Percentiles rank a stretch among this genome's conserved stretches.
Conservation (phyloP, 2,888 invertebrate genomes). For the Hartigia nigra region DNA sequence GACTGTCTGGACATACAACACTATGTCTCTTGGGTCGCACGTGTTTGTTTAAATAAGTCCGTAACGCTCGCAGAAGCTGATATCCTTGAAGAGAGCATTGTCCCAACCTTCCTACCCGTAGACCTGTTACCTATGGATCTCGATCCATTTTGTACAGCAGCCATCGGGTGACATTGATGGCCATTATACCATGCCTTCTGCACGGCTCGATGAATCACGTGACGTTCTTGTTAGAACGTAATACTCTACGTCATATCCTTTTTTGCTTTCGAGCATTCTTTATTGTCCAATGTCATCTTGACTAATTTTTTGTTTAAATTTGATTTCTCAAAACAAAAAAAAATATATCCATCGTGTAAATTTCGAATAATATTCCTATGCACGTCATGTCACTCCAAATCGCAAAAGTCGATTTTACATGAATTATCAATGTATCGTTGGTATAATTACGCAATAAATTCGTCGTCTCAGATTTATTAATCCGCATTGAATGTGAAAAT, state of each 20-base stretch:
- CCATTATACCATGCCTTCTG: neutral
- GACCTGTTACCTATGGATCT: slow-evolving; percentile 4
- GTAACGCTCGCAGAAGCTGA: slow-evolving; percentile 36
- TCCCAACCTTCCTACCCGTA: slow-evolving; percentile 31
- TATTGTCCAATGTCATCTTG: neutral
- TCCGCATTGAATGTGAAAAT: neutral
- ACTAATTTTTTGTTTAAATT: neutral
- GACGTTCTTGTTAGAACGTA: neutral
- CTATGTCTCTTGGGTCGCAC: neutral
- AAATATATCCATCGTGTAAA: neutral
- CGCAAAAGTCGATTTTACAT: neutral
- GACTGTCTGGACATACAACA: neutral
- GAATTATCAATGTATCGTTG: neutral
- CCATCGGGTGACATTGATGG: neutral
- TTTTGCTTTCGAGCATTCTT: neutral
- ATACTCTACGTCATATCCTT: neutral
- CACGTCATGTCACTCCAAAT: neutral
- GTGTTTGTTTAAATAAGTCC: slow-evolving; percentile 6
- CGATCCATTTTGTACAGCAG: slow-evolving; percentile 1
- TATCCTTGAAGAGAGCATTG: slow-evolving; percentile 62
- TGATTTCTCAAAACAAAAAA: too few species aligned
- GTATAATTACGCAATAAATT: neutral
- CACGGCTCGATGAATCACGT: neutral
- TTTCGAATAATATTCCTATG: neutral
- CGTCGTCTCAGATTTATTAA: neutral